Evolutionary conservation across 92 coral and sea anemone species (phyloP), one percentile per base, ranked within the genome.

Genomic region (Palythoa grandis): DNA sequence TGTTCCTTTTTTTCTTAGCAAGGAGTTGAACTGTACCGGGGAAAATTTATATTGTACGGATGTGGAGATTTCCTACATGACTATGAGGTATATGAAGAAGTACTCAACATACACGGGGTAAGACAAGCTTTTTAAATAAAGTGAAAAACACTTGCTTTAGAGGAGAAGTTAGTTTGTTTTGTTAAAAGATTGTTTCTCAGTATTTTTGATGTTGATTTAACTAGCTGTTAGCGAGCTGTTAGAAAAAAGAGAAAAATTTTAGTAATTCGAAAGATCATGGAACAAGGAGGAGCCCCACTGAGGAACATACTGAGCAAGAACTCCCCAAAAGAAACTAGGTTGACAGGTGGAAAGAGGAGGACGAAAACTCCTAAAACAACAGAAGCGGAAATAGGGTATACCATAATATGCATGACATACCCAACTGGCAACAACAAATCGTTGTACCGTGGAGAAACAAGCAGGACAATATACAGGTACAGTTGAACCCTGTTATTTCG

Each of bases 11-110:
- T 58, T 40, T 40, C 43, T 39, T n/a, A 79, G 84, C 84, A 79
- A 79, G 84, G 84, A 79, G 43, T 79, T 79, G 84, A 79, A 24
- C 58, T 79, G 56, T 79, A 79, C 39, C 67, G 38, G 54, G 84
- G 56, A 40, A 79, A 48, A 56, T 79, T 79, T 79, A 79, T 79
- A 79, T 43, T 79, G 58, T 79, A 79, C 14, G 72, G 84, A 16
- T 79, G 84, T 63, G 84, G 84, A 12, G 73, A 63, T 71, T 79
- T 79, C 54, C 52, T 79, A 29, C 16, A 79, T 61, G 84, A 79
- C 11, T 79, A 79, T 48, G 71, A 61, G 22, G 72, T 79, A 12
- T 79, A 61, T 63, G 84, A 79, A 79, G 52, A 79, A 63, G 39
- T 63, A 68, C 84, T 79, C 58, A 79, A n/a, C 22, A 63, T 38